phyloP scores from a whole-genome alignment of 2,888 invertebrate genomes.

The Petrolisthes manimaculis region DNA sequence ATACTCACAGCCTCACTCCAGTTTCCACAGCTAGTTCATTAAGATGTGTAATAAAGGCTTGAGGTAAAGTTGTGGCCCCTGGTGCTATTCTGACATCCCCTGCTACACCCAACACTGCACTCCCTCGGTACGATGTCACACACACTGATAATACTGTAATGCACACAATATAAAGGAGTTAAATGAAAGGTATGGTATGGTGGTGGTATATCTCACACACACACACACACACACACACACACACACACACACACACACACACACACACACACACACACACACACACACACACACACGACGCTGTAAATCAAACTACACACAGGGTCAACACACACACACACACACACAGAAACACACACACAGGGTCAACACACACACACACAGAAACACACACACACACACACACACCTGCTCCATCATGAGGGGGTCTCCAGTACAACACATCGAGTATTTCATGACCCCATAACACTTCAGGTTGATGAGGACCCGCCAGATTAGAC shows the following conservation, averaged over 20 bases:
- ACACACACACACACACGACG: too few species aligned
- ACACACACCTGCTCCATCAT: constrained; percentile 48
- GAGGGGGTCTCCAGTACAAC: constrained; percentile 61
- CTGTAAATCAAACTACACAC: too few species aligned
- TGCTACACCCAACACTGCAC: constrained; percentile 47
- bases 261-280: too few species aligned
- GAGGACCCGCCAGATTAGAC: constrained; percentile 55
- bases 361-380: too few species aligned
- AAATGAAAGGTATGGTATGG: too few species aligned
- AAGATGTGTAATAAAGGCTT: constrained; percentile 59
- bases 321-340: background rate
- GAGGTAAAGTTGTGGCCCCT: constrained; percentile 49
- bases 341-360: too few species aligned
- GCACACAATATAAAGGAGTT: background rate
- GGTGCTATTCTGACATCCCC: constrained; percentile 48
- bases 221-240: background rate
- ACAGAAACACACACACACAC: background rate
- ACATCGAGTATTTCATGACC: constrained; percentile 43
- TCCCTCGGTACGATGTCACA: constrained; percentile 53
- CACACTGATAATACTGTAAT: constrained; percentile 58
- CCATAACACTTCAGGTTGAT: constrained; percentile 36
- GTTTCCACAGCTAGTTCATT: constrained; percentile 59
- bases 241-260: too few species aligned
- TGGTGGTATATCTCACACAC: background rate
- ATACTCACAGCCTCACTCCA: constrained; percentile 60